Conservation (phyloP, 2,888 invertebrate species). For the Scaptodrosophila latifasciaeformis region DNA sequence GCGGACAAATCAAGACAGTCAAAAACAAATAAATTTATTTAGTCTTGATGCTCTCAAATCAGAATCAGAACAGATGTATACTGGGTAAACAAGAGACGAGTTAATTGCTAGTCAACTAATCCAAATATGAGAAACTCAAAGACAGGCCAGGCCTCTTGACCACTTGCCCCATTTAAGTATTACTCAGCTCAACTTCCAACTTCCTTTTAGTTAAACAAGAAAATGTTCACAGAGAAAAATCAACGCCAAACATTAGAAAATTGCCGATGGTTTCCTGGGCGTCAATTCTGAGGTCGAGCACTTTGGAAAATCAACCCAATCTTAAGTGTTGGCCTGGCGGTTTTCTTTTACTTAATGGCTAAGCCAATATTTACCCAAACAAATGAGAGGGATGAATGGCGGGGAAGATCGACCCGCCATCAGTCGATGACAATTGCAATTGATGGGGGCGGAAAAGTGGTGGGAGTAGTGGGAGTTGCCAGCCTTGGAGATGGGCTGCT, state of each 20-base stretch:
- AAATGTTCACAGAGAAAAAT: no score
- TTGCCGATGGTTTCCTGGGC: not conserved
- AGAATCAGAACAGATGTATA: no score
- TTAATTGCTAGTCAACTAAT: slow-evolving; percentile 2
- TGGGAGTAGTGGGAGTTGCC: no score
- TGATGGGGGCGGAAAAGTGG: no score
- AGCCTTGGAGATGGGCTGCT: slow-evolving; percentile 25
- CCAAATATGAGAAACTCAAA: not conserved
- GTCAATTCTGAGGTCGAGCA: not conserved
- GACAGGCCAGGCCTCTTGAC: no score
- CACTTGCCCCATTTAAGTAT: no score
- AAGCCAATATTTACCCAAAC: slow-evolving; percentile 12
- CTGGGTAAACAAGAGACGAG: not conserved
- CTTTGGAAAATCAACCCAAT: not conserved
- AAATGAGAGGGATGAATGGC: no score
- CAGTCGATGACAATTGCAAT: slow-evolving; percentile 5
- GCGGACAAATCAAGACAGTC: no score
- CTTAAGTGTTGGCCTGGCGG: not conserved
- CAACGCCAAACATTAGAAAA: no score
- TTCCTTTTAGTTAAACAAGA: not conserved
- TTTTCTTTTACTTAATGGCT: slow-evolving; percentile 4
- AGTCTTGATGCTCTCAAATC: no score
- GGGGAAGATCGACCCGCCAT: not conserved
- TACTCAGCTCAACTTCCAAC: not conserved
- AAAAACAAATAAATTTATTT: no score